Conservation (phyloP, 2,113 vertebrate species). For the Felis chaus region DNA sequence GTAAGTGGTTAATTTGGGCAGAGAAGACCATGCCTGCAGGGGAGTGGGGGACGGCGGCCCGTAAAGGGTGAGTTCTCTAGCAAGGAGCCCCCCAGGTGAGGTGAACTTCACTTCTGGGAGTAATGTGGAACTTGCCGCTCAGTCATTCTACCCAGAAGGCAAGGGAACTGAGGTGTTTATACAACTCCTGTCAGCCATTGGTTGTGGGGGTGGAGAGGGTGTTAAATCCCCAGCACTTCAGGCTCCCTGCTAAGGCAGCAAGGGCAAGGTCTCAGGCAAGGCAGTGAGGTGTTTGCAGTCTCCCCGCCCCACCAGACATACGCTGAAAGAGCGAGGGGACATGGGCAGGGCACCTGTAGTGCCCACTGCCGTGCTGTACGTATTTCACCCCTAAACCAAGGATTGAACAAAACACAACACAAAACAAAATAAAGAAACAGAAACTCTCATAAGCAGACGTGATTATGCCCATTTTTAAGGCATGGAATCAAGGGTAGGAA, state of each 20-base stretch:
- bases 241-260: neutral
- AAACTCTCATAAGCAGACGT: neutral
- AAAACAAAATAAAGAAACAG: neutral
- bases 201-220: fast-evolving
- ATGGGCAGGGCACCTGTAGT: neutral
- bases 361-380: fast-evolving
- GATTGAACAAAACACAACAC: neutral
- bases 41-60: neutral
- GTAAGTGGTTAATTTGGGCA: neutral
- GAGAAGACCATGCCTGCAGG: neutral
- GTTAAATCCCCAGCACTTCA: neutral
- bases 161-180: neutral
- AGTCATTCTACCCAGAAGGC: neutral
- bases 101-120: neutral
- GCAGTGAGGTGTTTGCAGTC: no score
- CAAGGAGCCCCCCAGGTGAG: neutral
- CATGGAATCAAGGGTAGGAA: neutral
- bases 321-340: neutral
- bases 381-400: neutral
- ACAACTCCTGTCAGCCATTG: no score
- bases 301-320: fast-evolving
- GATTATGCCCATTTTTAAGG: neutral
- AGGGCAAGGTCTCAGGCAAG: neutral
- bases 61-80: neutral
- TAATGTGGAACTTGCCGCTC: neutral